A percentile compares a stretch with the other conserved stretches of the same genome.
phyloP scores from a whole-genome alignment of 2,113 vertebrate genomes.

The Rhinichthys klamathensis region DNA sequence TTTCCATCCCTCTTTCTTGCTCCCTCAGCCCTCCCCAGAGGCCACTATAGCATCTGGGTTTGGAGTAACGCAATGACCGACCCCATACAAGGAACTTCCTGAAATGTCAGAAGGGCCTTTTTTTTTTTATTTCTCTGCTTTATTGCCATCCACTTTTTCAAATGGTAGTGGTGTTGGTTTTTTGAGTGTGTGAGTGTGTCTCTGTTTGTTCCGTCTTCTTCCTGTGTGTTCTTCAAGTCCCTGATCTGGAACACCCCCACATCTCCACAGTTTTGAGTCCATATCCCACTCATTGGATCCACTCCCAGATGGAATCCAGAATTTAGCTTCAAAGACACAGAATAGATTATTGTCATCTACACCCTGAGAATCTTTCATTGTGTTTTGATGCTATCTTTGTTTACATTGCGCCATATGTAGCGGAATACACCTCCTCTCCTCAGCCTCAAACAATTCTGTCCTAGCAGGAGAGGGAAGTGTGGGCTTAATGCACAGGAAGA shows the following conservation, averaged over 20 bases:
- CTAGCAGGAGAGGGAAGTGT: slow-evolving; percentile 58
- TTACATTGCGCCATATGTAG: slow-evolving; percentile 30
- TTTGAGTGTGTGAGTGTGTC: background rate
- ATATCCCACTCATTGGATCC: slow-evolving; percentile 66
- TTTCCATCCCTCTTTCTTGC: slow-evolving; percentile 23
- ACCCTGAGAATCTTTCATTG: slow-evolving; percentile 39
- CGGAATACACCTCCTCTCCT: slow-evolving; percentile 27
- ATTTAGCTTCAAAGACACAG: slow-evolving; percentile 26
- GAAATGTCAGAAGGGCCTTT: slow-evolving; percentile 70
- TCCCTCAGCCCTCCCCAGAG: slow-evolving; percentile 53
- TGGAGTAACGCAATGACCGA: slow-evolving; percentile 57
- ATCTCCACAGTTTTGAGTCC: slow-evolving; percentile 63
- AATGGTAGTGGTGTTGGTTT: background rate
- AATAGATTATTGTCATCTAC: background rate
- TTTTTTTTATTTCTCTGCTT: slow-evolving; percentile 55
- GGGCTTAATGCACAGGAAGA: slow-evolving; percentile 57
- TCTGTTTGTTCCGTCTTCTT: slow-evolving; percentile 46
- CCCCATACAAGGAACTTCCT: slow-evolving; percentile 74
- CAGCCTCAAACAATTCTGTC: slow-evolving; percentile 43
- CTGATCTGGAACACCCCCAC: slow-evolving; percentile 62
- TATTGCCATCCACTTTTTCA: slow-evolving; percentile 5
- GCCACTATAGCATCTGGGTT: slow-evolving; percentile 68
- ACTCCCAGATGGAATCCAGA: slow-evolving; percentile 18
- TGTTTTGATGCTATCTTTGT: slow-evolving; percentile 38
- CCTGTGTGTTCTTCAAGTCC: slow-evolving; percentile 40